Evolutionary conservation across 2,797 vertebrate species (phyloP).

Genomic region (Pantherophis vulpinus): DNA sequence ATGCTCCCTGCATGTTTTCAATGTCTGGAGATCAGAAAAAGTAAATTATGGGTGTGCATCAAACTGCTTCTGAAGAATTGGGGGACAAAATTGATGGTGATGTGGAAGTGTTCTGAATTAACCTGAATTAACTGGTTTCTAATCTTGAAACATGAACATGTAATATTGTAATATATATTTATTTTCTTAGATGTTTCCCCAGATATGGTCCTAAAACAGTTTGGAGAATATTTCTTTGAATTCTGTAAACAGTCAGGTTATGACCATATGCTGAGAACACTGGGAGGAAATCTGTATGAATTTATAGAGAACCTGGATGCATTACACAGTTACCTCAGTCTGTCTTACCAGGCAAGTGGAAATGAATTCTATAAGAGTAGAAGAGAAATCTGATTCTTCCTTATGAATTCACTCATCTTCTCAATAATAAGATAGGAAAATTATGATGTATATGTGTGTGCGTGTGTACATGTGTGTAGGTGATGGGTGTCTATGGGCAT

Average conservation of each 20-base stretch:
- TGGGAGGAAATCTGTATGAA: conserved; percentile 80
- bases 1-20: not conserved
- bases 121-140: not conserved
- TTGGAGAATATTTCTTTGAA: conserved; percentile 82
- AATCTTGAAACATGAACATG: not conserved
- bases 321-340: conserved; percentile 79
- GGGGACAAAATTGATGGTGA: not conserved
- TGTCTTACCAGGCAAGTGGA: conserved; percentile 78
- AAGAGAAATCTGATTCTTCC: not conserved
- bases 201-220: conserved; percentile 75
- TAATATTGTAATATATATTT: conserved; percentile 25
- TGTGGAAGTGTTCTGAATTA: not conserved
- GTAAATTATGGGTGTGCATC: not conserved
- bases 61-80: not conserved
- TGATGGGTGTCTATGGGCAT: not conserved
- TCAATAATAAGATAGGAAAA: not conserved
- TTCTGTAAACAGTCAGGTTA: conserved; percentile 82
- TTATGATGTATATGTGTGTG: not conserved
- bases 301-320: conserved; percentile 82
- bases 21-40: not conserved
- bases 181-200: conserved; percentile 69
- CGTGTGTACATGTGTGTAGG: too few species aligned
- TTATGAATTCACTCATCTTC: not conserved
- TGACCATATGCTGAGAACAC: conserved; percentile 79
- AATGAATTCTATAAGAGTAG: not conserved